phyloP scores from a whole-genome alignment of 2,113 vertebrate genomes.

The Origma solitaria region DNA sequence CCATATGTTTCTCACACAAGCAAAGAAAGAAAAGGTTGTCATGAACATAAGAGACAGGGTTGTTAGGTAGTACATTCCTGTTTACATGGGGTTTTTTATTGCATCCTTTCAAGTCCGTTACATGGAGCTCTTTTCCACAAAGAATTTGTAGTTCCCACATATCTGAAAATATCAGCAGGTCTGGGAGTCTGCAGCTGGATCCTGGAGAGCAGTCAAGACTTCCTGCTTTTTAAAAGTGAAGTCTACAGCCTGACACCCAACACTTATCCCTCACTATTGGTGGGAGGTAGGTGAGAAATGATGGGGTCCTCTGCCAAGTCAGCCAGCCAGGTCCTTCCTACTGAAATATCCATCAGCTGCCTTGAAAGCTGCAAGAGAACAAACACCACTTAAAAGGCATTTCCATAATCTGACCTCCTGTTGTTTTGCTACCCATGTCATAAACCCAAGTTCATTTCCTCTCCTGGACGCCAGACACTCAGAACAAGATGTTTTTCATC shows the following conservation, averaged over 20 bases:
- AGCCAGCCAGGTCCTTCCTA: background rate
- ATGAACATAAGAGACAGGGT: background rate
- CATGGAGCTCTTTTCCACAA: background rate
- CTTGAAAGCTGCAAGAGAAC: background rate
- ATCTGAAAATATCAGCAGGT: background rate
- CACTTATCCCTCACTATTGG: background rate
- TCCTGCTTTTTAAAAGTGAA: background rate
- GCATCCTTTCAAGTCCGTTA: background rate
- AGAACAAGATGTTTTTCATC: constrained; percentile 27
- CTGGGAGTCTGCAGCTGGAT: background rate
- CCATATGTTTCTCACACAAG: background rate
- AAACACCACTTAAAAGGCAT: constrained; percentile 4
- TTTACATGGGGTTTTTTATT: background rate
- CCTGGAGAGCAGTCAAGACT: background rate
- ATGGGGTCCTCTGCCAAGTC: background rate
- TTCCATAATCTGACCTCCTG: background rate
- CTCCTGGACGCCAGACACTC: constrained; percentile 1
- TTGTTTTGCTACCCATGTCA: constrained; percentile 4
- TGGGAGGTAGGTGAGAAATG: background rate
- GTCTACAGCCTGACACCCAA: background rate
- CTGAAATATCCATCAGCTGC: background rate
- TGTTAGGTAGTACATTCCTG: background rate
- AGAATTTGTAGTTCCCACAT: background rate
- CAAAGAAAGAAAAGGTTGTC: background rate
- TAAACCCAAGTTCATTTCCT: constrained; percentile 30